phyloP scores from a whole-genome alignment of 2,113 vertebrate genomes.

The Pungitius pungitius region DNA sequence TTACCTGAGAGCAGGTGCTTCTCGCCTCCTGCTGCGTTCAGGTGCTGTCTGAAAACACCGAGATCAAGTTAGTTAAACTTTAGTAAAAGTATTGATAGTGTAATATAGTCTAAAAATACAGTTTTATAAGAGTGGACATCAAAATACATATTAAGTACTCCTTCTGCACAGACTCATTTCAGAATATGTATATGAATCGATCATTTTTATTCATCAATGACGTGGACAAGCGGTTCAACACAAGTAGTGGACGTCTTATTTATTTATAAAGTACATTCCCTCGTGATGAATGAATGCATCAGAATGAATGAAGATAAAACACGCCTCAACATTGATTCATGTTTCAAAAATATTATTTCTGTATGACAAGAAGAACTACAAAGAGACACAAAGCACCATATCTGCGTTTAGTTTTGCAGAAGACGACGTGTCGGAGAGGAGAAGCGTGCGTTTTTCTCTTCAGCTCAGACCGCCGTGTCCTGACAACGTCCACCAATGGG shows the following conservation, averaged over 20 bases:
- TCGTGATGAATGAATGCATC: background rate
- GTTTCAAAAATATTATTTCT: too few species aligned
- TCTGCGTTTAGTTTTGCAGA: too few species aligned
- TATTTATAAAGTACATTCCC: background rate
- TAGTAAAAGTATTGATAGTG: background rate
- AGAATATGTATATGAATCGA: background rate
- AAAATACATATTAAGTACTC: background rate
- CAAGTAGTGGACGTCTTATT: background rate
- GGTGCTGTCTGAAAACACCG: background rate
- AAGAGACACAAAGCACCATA: too few species aligned
- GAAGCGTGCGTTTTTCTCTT: background rate
- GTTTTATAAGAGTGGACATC: background rate
- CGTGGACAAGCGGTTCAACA: background rate
- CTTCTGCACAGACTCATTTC: background rate
- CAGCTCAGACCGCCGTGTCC: background rate
- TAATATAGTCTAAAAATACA: background rate
- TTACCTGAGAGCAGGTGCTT: background rate
- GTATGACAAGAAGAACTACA: background rate
- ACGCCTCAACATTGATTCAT: background rate
- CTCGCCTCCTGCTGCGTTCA: background rate
- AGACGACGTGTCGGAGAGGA: too few species aligned
- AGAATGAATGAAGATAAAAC: background rate
- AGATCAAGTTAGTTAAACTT: too few species aligned
- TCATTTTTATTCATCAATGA: background rate
- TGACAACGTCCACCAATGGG: conserved; percentile 71